Conservation (phyloP, 1,140 invertebrate genomes). For the Platyscapa corneri region DNA sequence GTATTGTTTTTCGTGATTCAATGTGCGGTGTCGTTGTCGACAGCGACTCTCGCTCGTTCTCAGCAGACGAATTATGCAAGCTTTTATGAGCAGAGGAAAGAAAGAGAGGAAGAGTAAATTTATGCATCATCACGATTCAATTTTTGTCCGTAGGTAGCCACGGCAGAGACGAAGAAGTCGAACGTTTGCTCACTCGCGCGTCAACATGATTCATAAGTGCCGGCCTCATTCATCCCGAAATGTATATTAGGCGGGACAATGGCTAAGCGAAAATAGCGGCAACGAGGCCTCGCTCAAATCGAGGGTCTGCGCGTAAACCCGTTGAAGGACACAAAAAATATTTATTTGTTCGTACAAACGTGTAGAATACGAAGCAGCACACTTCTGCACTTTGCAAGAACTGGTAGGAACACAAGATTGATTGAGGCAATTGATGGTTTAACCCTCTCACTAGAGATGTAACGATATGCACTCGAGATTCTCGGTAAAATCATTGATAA, state of each 20-base stretch:
- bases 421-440: constrained; percentile 27
- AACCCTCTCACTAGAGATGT: too few species aligned
- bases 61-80: neutral
- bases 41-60: neutral
- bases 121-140: constrained; percentile 52
- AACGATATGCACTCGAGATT: neutral
- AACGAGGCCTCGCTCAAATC: neutral
- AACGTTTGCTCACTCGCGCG: neutral
- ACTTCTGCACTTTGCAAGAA: constrained; percentile 16
- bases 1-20: constrained; percentile 41
- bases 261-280: neutral
- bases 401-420: neutral
- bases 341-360: constrained; percentile 31
- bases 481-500: neutral
- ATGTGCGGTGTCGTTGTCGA: neutral
- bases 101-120: constrained; percentile 35
- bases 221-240: constrained; percentile 34
- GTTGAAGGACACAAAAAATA: constrained; percentile 3
- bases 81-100: neutral
- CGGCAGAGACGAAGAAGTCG: neutral
- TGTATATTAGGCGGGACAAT: constrained; percentile 16
- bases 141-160: constrained; percentile 24
- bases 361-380: constrained; percentile 4
- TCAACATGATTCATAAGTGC: constrained; percentile 32
- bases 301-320: neutral